Evolutionary conservation across 2,113 vertebrate species (phyloP).

Genomic region (Pachyramphus minor): DNA sequence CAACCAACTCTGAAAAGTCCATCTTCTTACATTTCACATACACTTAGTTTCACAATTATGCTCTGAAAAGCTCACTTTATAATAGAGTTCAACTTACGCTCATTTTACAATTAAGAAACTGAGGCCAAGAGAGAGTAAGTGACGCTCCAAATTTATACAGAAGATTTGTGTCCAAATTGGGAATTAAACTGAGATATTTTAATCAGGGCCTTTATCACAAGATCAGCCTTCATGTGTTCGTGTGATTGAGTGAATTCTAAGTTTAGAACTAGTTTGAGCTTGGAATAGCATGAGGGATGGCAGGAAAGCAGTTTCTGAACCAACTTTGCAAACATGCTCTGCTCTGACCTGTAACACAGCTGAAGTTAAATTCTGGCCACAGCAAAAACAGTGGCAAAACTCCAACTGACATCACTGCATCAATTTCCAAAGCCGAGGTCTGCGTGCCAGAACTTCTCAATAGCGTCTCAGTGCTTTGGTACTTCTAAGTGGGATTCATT

Average conservation of each 20-base stretch:
- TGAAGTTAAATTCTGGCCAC: slow-evolving; percentile 18
- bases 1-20: background rate
- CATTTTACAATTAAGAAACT: background rate
- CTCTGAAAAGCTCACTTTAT: background rate
- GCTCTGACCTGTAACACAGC: slow-evolving; percentile 30
- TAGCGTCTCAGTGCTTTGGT: background rate
- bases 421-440: background rate
- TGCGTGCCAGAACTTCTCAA: background rate
- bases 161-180: slow-evolving; percentile 3
- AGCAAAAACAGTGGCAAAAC: background rate
- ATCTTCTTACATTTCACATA: background rate
- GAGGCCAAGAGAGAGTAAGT: background rate
- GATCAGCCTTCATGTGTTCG: background rate
- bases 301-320: slow-evolving; percentile 11
- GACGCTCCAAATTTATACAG: background rate
- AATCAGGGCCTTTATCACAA: background rate
- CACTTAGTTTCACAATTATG: background rate
- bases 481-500: background rate
- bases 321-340: slow-evolving; percentile 12
- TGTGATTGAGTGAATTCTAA: background rate
- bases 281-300: slow-evolving; percentile 4
- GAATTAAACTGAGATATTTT: background rate
- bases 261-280: slow-evolving; percentile 35
- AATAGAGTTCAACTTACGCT: background rate
- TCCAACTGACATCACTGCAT: slow-evolving; percentile 34